Conservation (phyloP, 2,113 vertebrate genomes). For the Symphodus melops region DNA sequence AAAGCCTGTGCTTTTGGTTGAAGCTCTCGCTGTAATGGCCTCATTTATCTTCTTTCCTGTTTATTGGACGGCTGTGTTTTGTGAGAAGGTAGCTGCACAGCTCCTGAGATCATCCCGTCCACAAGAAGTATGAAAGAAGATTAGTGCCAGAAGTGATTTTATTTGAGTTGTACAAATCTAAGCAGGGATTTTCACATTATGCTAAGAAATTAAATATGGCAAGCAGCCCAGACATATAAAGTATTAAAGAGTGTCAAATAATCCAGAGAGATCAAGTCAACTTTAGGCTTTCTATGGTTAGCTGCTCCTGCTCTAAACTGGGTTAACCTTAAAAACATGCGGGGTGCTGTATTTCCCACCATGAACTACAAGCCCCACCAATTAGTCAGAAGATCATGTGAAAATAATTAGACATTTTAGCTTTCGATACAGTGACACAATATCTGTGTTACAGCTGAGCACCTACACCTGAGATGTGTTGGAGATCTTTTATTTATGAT, state of each 20-base stretch:
- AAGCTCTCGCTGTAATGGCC: constrained; percentile 25
- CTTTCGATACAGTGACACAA: neutral
- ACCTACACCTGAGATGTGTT: too few relatives aligned
- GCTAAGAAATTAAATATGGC: constrained; percentile 21
- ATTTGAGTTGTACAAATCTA: constrained; percentile 27
- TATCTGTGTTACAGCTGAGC: neutral
- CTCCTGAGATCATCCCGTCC: constrained; percentile 16
- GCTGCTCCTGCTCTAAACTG: neutral
- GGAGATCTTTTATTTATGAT: too few relatives aligned
- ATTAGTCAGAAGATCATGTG: neutral
- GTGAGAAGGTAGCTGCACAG: neutral
- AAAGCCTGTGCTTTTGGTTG: constrained; percentile 81
- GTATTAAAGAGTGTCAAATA: constrained; percentile 7
- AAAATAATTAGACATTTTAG: neutral
- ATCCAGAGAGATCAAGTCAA: constrained; percentile 5
- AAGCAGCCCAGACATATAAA: neutral
- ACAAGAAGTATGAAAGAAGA: constrained; percentile 18
- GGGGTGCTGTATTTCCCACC: neutral
- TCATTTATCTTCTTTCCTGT: constrained; percentile 27
- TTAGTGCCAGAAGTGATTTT: constrained; percentile 40
- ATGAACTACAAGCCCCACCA: neutral
- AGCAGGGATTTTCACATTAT: constrained; percentile 19
- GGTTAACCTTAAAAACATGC: neutral
- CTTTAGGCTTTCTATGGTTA: neutral
- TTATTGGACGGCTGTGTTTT: constrained; percentile 3